These are phyloP conservation scores for Diorhabda sublineata DNA, from an alignment of 1,140 invertebrate genomes.

Conservation along the genomic window DNA sequence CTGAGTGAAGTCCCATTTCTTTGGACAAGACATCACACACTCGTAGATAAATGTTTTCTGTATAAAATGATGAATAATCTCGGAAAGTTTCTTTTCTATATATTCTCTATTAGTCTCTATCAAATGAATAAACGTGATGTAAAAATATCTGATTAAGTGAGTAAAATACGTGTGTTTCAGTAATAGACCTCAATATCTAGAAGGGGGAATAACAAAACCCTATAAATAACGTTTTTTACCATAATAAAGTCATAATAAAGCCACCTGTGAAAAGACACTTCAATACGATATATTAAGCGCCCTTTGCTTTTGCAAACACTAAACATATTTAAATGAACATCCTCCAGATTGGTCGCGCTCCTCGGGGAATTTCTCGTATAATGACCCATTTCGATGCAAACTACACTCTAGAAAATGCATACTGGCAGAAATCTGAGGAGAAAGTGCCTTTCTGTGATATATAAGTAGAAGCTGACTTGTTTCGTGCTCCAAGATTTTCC, in stretches of 20 bases:
- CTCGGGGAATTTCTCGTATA: slow-evolving; percentile 22
- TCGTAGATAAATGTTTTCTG: no score
- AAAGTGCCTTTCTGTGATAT: slow-evolving; percentile 21
- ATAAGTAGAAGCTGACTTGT: background rate
- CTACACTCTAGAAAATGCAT: slow-evolving; percentile 28
- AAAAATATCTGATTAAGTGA: no score
- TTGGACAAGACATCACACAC: no score
- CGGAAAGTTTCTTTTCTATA: no score
- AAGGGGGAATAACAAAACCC: background rate
- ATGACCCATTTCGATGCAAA: slow-evolving; percentile 29
- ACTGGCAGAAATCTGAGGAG: slow-evolving; percentile 7
- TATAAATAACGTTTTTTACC: background rate
- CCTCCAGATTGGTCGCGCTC: background rate
- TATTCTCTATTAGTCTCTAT: no score
- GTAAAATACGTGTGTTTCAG: no score
- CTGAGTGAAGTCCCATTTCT: no score
- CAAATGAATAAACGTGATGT: no score
- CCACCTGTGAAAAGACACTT: background rate
- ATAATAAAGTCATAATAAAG: background rate
- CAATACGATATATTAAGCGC: background rate
- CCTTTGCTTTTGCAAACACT: background rate
- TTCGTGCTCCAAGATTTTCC: background rate
- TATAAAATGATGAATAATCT: no score
- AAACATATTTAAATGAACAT: slow-evolving; percentile 1
- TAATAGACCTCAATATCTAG: background rate